Percentiles rank a stretch among this genome's conserved stretches.
Evolutionary conservation across 2,797 vertebrate genomes (phyloP).

Genomic region (Harpagifer antarcticus): DNA sequence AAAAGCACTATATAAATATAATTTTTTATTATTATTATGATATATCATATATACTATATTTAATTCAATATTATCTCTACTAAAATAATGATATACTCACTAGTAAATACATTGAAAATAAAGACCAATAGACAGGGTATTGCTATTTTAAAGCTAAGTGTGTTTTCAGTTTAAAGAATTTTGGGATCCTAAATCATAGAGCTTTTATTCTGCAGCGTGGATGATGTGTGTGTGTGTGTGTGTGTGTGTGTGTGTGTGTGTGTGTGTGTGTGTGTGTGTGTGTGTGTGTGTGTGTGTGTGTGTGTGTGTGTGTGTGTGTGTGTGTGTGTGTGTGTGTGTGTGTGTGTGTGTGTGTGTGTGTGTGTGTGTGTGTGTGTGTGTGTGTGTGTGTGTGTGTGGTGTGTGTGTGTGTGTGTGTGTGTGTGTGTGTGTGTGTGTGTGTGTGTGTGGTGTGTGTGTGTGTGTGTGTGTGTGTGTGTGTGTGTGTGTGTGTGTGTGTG

Average conservation of each 20-base stretch:
- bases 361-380: conserved; percentile 8
- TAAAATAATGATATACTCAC: no score
- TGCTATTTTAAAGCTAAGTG: no score
- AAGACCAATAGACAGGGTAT: no score
- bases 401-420: conserved; percentile 8
- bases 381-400: conserved; percentile 17
- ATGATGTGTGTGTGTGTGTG: conserved; percentile 11
- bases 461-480: conserved; percentile 13
- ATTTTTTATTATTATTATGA: no score
- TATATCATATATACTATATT: no score
- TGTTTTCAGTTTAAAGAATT: not conserved
- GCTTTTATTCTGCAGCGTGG: no score
- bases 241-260: conserved; percentile 8
- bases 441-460: conserved; percentile 9
- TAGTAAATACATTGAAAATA: no score
- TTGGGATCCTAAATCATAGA: no score
- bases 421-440: conserved; percentile 16
- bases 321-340: conserved; percentile 7
- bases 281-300: conserved; percentile 9
- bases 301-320: conserved; percentile 11
- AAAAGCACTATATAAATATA: no score
- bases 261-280: conserved; percentile 18
- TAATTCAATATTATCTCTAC: no score
- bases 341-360: conserved; percentile 15
- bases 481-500: conserved; percentile 15